Conservation (phyloP, 2,888 invertebrate genomes). For the Megaustenia siamemsis region DNA sequence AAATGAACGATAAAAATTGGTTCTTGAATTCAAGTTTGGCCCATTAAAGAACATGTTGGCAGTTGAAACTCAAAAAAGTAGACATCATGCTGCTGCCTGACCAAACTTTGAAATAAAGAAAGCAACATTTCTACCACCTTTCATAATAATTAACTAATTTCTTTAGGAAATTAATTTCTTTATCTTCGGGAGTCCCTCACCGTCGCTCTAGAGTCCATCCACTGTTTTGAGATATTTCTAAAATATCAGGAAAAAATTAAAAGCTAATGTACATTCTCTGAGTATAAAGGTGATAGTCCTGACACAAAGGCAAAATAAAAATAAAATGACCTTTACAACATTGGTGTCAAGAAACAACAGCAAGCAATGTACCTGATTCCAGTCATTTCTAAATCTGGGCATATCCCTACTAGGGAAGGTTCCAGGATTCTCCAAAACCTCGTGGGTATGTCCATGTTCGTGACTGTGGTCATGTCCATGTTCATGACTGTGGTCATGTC, state of each 20-base stretch:
- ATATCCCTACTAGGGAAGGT: slow-evolving; percentile 67
- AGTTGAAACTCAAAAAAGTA: too few relatives aligned
- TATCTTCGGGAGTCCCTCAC: not conserved
- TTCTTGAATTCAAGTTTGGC: too few relatives aligned
- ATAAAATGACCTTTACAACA: not conserved
- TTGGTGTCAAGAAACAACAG: not conserved
- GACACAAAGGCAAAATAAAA: not conserved
- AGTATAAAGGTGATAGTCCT: not conserved
- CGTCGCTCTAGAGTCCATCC: not conserved
- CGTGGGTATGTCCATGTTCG: slow-evolving; percentile 77
- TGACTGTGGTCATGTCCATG: slow-evolving; percentile 64
- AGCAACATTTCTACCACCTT: too few relatives aligned
- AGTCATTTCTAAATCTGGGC: slow-evolving; percentile 69
- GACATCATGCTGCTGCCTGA: too few relatives aligned
- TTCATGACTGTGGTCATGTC: slow-evolving; percentile 1
- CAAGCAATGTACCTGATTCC: slow-evolving; percentile 66
- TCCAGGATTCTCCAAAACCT: slow-evolving; percentile 74
- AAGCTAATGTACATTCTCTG: not conserved
- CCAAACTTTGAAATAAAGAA: too few relatives aligned
- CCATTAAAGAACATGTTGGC: too few relatives aligned
- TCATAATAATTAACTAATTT: too few relatives aligned
- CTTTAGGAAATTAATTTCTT: too few relatives aligned
- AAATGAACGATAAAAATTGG: too few relatives aligned
- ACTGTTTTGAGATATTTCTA: not conserved
- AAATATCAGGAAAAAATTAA: not conserved